Base-by-base conservation (phyloP, 2,888 invertebrate genomes). In the Athrips mouffetella region DNA sequence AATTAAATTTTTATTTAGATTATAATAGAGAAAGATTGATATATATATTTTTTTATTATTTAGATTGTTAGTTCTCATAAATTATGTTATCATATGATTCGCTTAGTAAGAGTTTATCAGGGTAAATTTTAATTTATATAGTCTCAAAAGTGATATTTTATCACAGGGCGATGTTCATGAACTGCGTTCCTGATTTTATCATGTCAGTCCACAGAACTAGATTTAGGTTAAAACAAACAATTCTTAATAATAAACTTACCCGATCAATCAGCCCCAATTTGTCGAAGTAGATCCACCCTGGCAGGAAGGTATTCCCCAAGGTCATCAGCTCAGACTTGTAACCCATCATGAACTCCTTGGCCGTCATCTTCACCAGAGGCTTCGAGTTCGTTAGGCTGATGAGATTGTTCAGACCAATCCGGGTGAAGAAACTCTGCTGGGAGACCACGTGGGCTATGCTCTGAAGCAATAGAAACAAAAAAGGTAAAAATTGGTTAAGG, bases 291-390 rank as follows among this genome's bases (percentile, higher is more conserved):
- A 96, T 95, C 94, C 96, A 96, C 8, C 92, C 91, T 0, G 96
- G 94, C 82, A 96, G 80, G 60, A 96, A 90, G 13, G 92, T 93
- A 74, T 96, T 95, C 0, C 96, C 96, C 47, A 97, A 74, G 1
- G 94, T 93, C 78, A 97, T 93, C 49, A 97, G 83, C 2, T 94
- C 88, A n/a, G 95, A 94, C 58, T 93, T 84, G 80, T 94, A 96
- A 0, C 96, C 96, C 83, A 96, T 96, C 94, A 97, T 95, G 75
- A 96, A 95, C 73, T 96, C 96, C 53, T 80, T 91, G 0, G 96
- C 96, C 0, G 95, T 95, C 93, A 96, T 95, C 65, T 90, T 82
- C 2, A 93, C 92, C 15, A 97, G 83, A 0, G 96, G 95, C 58
- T 91, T 83, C 2, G 92, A 89, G 27, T 92, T 89, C 0, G 94